phyloP scores from a whole-genome alignment of 2,113 vertebrate genomes.

The Labeo rohita region DNA sequence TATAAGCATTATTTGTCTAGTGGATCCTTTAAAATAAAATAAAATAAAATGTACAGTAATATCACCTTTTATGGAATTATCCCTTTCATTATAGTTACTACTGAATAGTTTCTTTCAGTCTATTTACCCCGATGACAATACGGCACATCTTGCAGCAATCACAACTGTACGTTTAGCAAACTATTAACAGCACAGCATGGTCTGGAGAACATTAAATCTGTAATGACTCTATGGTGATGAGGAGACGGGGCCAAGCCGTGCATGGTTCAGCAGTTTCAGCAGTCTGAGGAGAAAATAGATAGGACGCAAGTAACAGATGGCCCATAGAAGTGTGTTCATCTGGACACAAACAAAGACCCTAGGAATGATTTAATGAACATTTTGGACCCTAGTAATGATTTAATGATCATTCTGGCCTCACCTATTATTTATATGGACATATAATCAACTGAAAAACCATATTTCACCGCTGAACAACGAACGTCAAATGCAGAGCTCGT shows the following conservation, averaged over 20 bases:
- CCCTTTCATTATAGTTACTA: not conserved
- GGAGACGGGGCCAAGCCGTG: conserved; percentile 40
- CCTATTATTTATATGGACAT: conserved; percentile 73
- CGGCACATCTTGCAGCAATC: conserved; percentile 13
- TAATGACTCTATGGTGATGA: conserved; percentile 42
- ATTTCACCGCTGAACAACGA: conserved; percentile 63
- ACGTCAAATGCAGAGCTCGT: conserved; percentile 37
- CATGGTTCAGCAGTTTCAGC: conserved; percentile 48
- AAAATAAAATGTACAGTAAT: not conserved
- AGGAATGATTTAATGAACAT: conserved; percentile 71
- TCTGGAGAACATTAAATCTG: conserved; percentile 39
- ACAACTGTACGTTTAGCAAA: conserved; percentile 44
- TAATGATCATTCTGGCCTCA: conserved; percentile 74
- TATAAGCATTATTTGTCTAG: not conserved
- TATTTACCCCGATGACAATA: conserved; percentile 1
- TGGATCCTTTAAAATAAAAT: not conserved
- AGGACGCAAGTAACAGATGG: conserved; percentile 68
- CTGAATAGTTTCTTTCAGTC: not conserved
- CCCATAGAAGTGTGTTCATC: conserved; percentile 65
- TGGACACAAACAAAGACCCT: conserved; percentile 72
- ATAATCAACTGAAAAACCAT: conserved; percentile 74
- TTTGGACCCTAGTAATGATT: conserved; percentile 70
- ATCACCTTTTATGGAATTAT: not conserved
- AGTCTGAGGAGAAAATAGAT: conserved; percentile 51
- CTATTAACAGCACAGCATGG: conserved; percentile 33